Conservation (phyloP, 2,888 invertebrate genomes). For the Tetranychus piercei region DNA sequence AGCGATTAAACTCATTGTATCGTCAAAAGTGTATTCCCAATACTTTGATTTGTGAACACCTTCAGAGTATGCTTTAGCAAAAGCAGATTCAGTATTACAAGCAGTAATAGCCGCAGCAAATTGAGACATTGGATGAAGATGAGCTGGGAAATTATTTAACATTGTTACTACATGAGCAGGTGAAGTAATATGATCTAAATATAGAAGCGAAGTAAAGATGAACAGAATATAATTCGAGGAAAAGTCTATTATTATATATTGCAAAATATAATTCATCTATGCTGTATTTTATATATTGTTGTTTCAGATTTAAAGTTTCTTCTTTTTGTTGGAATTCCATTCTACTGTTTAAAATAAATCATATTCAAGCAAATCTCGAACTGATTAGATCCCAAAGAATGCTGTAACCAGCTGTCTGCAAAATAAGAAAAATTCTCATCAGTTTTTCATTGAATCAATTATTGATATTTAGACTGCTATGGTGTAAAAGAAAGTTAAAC, state of each 20-base stretch:
- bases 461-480: not conserved
- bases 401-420: conserved; percentile 75
- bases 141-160: conserved; percentile 71
- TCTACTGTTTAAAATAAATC: too few species aligned
- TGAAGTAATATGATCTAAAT: too few species aligned
- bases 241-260: too few species aligned
- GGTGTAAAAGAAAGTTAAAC: not conserved
- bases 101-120: conserved; percentile 75
- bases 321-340: too few species aligned
- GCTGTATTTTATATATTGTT: too few species aligned
- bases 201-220: too few species aligned
- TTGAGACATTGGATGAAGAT: conserved; percentile 85
- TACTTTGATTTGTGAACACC: conserved; percentile 73
- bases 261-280: too few species aligned
- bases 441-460: not conserved
- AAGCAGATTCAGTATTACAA: conserved; percentile 75
- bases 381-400: conserved; percentile 92
- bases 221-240: too few species aligned
- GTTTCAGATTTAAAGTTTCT: too few species aligned
- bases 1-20: conserved; percentile 82
- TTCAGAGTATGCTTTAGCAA: conserved; percentile 68
- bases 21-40: conserved; percentile 83
- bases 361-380: conserved; percentile 97
- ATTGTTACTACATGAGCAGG: conserved; percentile 81
- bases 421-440: conserved; percentile 25